These are phyloP conservation scores for Dipodomys stephensi DNA, from an alignment of 2,113 vertebrate species.

Conservation along the genomic window DNA sequence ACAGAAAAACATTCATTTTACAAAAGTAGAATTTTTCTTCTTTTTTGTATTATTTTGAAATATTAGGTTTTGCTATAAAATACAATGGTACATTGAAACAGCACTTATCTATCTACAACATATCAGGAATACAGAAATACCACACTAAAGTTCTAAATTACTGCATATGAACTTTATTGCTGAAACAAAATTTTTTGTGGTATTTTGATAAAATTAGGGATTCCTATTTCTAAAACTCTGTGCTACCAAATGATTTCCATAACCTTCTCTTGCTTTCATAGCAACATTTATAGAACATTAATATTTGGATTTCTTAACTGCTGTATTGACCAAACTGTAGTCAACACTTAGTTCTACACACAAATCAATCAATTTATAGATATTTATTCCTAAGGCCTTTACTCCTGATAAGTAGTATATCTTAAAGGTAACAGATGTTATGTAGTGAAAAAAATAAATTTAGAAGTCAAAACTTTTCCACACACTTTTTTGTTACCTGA, in stretches of 20 bases:
- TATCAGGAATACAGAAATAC: background rate
- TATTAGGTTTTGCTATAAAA: background rate
- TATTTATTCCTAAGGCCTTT: background rate
- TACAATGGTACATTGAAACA: background rate
- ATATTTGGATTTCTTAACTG: slow-evolving; percentile 22
- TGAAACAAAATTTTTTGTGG: background rate
- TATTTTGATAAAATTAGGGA: background rate
- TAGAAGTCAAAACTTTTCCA: background rate
- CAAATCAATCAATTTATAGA: background rate
- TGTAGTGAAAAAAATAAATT: background rate
- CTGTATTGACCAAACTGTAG: slow-evolving; percentile 21
- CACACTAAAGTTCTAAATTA: slow-evolving; percentile 7
- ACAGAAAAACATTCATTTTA: background rate
- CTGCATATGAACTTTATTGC: background rate
- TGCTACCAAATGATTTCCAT: background rate
- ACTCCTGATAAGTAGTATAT: background rate
- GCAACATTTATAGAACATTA: background rate
- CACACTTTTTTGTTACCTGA: background rate
- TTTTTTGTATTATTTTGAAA: no score
- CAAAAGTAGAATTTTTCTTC: slow-evolving; percentile 3
- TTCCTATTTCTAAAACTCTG: slow-evolving; percentile 28
- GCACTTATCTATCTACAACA: background rate
- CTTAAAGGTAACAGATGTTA: background rate
- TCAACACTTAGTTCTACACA: slow-evolving; percentile 23
- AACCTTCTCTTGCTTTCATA: background rate